Conservation (phyloP, 2,113 vertebrate species). For the Rhabdornis inornatus region DNA sequence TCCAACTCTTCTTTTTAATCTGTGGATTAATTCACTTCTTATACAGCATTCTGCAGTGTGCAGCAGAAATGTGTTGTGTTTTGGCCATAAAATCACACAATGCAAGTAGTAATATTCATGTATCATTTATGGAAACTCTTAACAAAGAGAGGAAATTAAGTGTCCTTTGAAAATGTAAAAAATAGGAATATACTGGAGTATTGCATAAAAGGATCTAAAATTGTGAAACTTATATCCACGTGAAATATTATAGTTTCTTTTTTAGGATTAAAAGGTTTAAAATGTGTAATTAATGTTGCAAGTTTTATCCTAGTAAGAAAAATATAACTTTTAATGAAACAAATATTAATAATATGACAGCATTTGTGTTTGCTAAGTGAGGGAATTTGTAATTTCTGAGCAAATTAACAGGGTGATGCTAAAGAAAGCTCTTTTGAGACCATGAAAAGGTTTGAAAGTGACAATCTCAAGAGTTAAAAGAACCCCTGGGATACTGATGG, state of each 20-base stretch:
- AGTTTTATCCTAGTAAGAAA: background rate
- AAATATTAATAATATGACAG: background rate
- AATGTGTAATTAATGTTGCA: background rate
- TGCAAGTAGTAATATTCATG: background rate
- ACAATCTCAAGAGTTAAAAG: background rate
- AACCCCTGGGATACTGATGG: background rate
- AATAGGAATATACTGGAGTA: background rate
- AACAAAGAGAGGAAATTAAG: background rate
- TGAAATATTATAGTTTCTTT: background rate
- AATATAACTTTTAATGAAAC: fast-evolving
- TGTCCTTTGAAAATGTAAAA: background rate
- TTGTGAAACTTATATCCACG: background rate
- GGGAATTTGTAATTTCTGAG: background rate
- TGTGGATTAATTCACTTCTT: background rate
- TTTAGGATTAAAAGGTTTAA: background rate
- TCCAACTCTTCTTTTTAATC: background rate
- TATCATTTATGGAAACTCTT: background rate
- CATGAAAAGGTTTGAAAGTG: background rate
- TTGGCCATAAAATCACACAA: background rate
- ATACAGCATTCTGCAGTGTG: background rate
- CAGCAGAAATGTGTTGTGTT: background rate
- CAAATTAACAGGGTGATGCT: background rate
- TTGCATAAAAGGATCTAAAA: background rate
- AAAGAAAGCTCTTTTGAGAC: background rate
- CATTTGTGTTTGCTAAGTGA: background rate